A percentile compares a stretch with the other conserved stretches of the same genome.
These are phyloP conservation scores for Chamaea fasciata DNA, from an alignment of 2,113 vertebrate species.

Conservation along the genomic window DNA sequence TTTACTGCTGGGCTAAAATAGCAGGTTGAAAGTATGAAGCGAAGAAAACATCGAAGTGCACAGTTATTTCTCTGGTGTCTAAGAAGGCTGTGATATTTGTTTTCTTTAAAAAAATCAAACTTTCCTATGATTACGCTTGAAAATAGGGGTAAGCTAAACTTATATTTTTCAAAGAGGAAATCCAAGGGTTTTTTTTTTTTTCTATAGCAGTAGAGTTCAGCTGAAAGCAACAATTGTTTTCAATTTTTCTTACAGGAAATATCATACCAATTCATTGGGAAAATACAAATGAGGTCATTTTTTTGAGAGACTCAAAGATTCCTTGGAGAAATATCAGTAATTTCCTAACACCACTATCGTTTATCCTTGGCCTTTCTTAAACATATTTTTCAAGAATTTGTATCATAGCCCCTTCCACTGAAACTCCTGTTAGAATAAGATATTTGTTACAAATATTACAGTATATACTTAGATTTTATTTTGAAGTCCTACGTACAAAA, in stretches of 20 bases:
- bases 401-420: slow-evolving; percentile 50
- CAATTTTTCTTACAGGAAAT: slow-evolving; percentile 69
- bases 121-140: not conserved
- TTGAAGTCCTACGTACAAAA: slow-evolving; percentile 49
- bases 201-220: not conserved
- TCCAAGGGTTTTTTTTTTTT: not conserved
- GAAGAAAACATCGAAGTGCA: not conserved
- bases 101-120: not conserved
- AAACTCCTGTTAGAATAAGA: slow-evolving; percentile 50
- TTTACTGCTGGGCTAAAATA: slow-evolving; percentile 23
- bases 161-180: slow-evolving; percentile 51
- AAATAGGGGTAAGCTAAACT: not conserved
- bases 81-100: not conserved
- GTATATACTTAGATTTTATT: slow-evolving; percentile 59
- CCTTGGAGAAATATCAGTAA: slow-evolving; percentile 74
- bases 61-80: not conserved
- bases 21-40: not conserved
- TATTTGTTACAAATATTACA: slow-evolving; percentile 67
- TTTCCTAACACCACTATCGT: slow-evolving; percentile 65
- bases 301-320: slow-evolving; percentile 51
- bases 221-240: slow-evolving; percentile 71
- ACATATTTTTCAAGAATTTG: slow-evolving; percentile 63
- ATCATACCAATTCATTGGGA: slow-evolving; percentile 66
- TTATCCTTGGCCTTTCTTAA: slow-evolving; percentile 67
- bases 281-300: slow-evolving; percentile 72